Conservation (phyloP, 2,113 vertebrate species). For the Gallinago jamesoni region DNA sequence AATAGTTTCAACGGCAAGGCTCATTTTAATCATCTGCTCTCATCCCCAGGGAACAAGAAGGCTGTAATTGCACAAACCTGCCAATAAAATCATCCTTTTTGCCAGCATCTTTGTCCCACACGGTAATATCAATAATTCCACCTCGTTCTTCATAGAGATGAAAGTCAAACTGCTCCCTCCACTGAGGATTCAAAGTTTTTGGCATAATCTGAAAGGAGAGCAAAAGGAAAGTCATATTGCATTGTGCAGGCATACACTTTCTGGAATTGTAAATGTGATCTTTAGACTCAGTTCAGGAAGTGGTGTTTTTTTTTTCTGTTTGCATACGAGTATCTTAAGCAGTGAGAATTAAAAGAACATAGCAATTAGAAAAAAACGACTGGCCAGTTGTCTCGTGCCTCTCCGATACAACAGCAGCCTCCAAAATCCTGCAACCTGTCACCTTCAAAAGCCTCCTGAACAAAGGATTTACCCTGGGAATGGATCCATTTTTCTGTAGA, state of each 20-base stretch:
- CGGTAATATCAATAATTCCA: slow-evolving; percentile 92
- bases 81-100: slow-evolving; percentile 99
- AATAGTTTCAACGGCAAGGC: neutral
- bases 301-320: neutral
- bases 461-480: neutral
- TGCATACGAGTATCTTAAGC: neutral
- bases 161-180: slow-evolving; percentile 99
- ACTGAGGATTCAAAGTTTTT: slow-evolving; percentile 96
- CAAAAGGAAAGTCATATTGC: neutral
- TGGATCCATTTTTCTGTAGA: neutral
- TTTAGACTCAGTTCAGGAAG: neutral
- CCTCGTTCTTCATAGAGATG: slow-evolving; percentile 94
- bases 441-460: neutral
- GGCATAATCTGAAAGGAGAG: slow-evolving; percentile 83
- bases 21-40: slow-evolving; percentile 4
- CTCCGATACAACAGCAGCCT: neutral
- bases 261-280: neutral
- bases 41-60: neutral
- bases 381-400: neutral
- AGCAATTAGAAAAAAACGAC: neutral
- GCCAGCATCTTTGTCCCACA: slow-evolving; percentile 95
- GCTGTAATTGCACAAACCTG: slow-evolving; percentile 78
- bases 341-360: neutral
- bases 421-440: neutral
- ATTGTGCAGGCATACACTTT: neutral